Conservation (phyloP, 1,140 invertebrate genomes). For the Arion vulgaris region DNA sequence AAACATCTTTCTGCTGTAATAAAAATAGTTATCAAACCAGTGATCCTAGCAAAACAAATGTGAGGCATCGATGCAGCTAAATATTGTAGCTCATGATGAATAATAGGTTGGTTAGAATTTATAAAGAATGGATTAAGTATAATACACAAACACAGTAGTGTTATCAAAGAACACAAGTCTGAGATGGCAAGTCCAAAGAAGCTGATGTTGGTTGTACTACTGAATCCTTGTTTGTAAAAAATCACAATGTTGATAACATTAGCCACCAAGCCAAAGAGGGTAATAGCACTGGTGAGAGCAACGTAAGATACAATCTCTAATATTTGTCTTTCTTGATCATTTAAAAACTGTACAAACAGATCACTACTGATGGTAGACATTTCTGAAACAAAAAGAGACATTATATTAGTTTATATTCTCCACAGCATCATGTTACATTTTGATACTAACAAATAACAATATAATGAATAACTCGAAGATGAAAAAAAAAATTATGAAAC, state of each 20-base stretch:
- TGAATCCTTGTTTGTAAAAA: conserved; percentile 14
- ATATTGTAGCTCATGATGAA: neutral
- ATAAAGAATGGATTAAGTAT: neutral
- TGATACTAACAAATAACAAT: too few relatives aligned
- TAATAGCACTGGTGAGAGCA: neutral
- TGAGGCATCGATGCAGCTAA: neutral
- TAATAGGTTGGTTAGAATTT: neutral
- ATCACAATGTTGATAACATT: conserved; percentile 3
- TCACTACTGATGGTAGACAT: too few relatives aligned
- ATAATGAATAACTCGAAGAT: too few relatives aligned
- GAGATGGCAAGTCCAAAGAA: conserved; percentile 9
- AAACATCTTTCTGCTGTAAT: conserved; percentile 15
- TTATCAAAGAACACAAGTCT: neutral
- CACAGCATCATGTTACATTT: too few relatives aligned
- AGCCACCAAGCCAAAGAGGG: neutral
- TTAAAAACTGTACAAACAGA: too few relatives aligned
- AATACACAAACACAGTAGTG: neutral
- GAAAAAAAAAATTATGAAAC: too few relatives aligned
- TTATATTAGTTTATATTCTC: too few relatives aligned
- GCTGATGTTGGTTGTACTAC: neutral
- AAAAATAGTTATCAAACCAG: neutral
- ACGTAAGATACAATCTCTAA: neutral
- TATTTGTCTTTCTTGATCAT: neutral
- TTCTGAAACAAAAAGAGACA: too few relatives aligned
- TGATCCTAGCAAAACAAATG: neutral